Evolutionary conservation across 2,888 invertebrate genomes (phyloP).

Genomic region (Strigamia crassipes): DNA sequence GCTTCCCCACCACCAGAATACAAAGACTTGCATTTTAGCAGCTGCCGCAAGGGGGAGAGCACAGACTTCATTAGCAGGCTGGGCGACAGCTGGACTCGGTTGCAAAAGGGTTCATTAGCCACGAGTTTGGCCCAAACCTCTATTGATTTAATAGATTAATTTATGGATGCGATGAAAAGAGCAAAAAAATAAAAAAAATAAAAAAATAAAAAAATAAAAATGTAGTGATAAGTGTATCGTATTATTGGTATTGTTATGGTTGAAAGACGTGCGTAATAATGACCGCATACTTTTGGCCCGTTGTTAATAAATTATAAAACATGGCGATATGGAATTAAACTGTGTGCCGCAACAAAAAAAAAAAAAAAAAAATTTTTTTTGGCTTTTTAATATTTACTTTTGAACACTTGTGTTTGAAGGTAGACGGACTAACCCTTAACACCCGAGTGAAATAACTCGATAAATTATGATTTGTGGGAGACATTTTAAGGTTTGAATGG

Average conservation of each 20-base stretch:
- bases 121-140: constrained; percentile 2
- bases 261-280: too few relatives aligned
- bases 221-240: too few relatives aligned
- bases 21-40: constrained; percentile 35
- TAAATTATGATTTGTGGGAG: neutral
- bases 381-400: neutral
- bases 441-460: neutral
- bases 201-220: too few relatives aligned
- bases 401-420: neutral
- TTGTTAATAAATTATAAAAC: too few relatives aligned
- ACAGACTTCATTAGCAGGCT: neutral
- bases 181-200: too few relatives aligned
- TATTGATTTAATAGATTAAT: constrained; percentile 36
- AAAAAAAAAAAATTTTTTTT: too few relatives aligned
- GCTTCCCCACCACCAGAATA: constrained; percentile 30
- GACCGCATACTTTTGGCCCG: too few relatives aligned
- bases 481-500: neutral
- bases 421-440: neutral
- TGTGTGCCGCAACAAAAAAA: too few relatives aligned
- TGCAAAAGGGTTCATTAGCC: constrained; percentile 29
- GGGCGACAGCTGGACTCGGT: constrained; percentile 10
- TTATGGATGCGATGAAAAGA: neutral
- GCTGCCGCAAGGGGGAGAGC: constrained; percentile 25
- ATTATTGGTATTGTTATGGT: too few relatives aligned
- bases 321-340: too few relatives aligned